A percentile compares a stretch with the other conserved stretches of the same genome.
Evolutionary conservation across 1,140 invertebrate genomes (phyloP).

Genomic region (Physella acuta): DNA sequence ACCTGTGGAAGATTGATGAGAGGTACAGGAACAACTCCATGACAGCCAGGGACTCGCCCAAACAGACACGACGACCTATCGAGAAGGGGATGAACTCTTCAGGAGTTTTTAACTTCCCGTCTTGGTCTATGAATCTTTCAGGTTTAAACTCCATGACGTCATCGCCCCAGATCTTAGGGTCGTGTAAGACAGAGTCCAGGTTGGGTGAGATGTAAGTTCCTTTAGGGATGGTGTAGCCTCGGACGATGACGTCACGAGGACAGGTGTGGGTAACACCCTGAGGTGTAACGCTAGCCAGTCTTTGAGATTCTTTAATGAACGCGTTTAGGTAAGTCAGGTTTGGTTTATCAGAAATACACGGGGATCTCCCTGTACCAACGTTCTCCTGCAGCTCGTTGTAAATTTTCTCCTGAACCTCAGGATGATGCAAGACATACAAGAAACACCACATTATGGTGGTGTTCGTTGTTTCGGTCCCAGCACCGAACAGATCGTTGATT

Average conservation of each 20-base stretch:
- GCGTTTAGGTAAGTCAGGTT: slow-evolving; percentile 36
- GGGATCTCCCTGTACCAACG: slow-evolving; percentile 72
- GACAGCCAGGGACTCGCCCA: slow-evolving; percentile 32
- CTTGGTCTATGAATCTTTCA: slow-evolving; percentile 63
- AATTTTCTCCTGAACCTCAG: slow-evolving; percentile 73
- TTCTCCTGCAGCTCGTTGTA: slow-evolving; percentile 84
- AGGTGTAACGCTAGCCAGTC: slow-evolving; percentile 14
- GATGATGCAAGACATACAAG: slow-evolving; percentile 75
- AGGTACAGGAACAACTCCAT: slow-evolving; percentile 36
- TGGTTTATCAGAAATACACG: slow-evolving; percentile 28
- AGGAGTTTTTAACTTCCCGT: slow-evolving; percentile 24
- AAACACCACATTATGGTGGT: slow-evolving; percentile 68
- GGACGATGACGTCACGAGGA: slow-evolving; percentile 35
- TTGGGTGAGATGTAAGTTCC: background rate
- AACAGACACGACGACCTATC: slow-evolving; percentile 20
- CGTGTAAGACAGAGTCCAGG: background rate
- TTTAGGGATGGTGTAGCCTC: slow-evolving; percentile 51
- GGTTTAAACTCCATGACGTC: slow-evolving; percentile 72
- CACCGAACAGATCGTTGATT: slow-evolving; percentile 33
- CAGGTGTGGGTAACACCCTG: background rate
- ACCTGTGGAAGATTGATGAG: slow-evolving; percentile 25
- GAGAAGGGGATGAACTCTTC: slow-evolving; percentile 27
- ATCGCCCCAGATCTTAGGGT: slow-evolving; percentile 65
- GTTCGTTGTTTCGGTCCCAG: slow-evolving; percentile 36
- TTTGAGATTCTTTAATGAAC: slow-evolving; percentile 32